Conservation (phyloP, 2,113 vertebrate species). For the Ginglymostoma cirratum region DNA sequence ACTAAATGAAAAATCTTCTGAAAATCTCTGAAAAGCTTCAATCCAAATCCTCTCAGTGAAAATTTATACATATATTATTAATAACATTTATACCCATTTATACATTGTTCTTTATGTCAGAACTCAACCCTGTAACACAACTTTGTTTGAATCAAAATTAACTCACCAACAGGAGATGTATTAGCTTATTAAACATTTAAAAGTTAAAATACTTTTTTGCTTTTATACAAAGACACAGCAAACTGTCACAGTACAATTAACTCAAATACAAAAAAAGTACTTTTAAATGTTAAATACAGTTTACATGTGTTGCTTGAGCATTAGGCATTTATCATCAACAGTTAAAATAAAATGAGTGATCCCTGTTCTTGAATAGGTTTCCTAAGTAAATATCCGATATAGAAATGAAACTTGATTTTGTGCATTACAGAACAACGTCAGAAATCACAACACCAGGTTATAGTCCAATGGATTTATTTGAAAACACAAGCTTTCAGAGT, state of each 20-base stretch:
- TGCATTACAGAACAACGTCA: neutral
- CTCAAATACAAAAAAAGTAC: neutral
- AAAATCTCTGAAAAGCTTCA: neutral
- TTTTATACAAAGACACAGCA: neutral
- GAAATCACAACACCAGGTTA: too few species aligned
- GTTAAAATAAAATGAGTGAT: neutral
- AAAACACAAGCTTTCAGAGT: too few species aligned
- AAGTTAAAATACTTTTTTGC: neutral
- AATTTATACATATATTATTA: too few species aligned
- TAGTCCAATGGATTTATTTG: too few species aligned
- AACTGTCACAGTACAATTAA: neutral
- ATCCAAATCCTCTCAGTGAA: neutral
- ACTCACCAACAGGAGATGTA: neutral
- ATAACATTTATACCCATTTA: neutral
- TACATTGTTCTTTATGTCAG: neutral
- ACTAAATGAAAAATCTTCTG: neutral
- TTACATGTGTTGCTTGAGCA: neutral
- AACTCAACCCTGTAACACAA: neutral
- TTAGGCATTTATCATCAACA: neutral
- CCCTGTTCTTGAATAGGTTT: neutral
- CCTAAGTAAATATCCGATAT: neutral
- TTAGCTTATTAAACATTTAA: neutral
- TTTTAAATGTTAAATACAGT: neutral
- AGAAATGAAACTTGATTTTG: neutral
- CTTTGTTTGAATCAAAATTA: neutral